These are phyloP conservation scores for Tipula helvola DNA, from an alignment of 2,888 invertebrate genomes.

Conservation along the genomic window DNA sequence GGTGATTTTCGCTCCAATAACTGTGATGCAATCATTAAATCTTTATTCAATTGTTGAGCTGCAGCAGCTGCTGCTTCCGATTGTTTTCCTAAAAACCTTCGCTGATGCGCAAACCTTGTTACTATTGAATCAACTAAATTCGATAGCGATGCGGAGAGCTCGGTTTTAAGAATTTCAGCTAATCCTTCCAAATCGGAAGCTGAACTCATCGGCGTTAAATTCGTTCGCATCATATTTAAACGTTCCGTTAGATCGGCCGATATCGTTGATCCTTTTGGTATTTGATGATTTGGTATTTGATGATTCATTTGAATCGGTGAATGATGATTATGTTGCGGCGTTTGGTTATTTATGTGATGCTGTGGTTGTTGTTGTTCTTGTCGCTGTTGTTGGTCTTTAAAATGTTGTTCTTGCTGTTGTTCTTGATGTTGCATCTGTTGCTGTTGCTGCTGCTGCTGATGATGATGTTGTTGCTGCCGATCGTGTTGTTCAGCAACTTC, in stretches of 20 bases:
- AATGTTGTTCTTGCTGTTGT: slow-evolving; percentile 40
- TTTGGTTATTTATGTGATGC: slow-evolving; percentile 34
- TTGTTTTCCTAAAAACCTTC: slow-evolving; percentile 61
- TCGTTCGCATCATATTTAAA: slow-evolving; percentile 59
- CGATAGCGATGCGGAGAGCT: slow-evolving; percentile 72
- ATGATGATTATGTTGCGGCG: slow-evolving; percentile 32
- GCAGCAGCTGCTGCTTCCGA: slow-evolving; percentile 66
- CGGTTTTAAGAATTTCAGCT: slow-evolving; percentile 82
- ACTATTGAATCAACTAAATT: slow-evolving; percentile 81
- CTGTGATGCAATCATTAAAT: slow-evolving; percentile 68
- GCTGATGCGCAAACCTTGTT: slow-evolving; percentile 70
- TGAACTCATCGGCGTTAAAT: slow-evolving; percentile 47
- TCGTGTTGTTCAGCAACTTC: slow-evolving; percentile 47
- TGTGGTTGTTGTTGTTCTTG: slow-evolving; percentile 44
- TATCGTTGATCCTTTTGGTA: slow-evolving; percentile 32
- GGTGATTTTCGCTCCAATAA: slow-evolving; percentile 75
- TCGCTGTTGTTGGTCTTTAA: slow-evolving; percentile 38
- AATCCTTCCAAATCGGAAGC: slow-evolving; percentile 76
- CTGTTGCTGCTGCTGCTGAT: slow-evolving; percentile 34
- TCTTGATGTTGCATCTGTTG: slow-evolving; percentile 40
- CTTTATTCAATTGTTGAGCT: slow-evolving; percentile 75
- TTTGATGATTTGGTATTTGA: slow-evolving; percentile 24
- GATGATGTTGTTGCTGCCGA: slow-evolving; percentile 36
- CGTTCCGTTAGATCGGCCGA: slow-evolving; percentile 66
- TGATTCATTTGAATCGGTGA: slow-evolving; percentile 17